Evolutionary conservation across 2,113 vertebrate genomes (phyloP).

Genomic region (Nesogale talazaci): DNA sequence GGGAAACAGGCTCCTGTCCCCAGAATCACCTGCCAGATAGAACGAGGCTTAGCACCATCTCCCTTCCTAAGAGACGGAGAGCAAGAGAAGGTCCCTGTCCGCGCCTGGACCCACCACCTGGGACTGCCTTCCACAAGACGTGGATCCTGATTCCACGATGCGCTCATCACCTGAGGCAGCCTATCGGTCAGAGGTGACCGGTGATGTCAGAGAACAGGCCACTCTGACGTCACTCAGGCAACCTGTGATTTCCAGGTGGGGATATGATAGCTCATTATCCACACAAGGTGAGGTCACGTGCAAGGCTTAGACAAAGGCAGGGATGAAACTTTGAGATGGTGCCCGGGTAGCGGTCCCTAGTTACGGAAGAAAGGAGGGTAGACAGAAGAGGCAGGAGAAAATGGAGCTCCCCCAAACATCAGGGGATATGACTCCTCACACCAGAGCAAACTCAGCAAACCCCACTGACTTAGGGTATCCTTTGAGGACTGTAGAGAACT

Average conservation of each 20-base stretch:
- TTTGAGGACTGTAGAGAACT: no score
- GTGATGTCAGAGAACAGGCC: neutral
- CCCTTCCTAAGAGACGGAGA: neutral
- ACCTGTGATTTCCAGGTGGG: constrained; percentile 7
- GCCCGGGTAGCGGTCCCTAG: rapidly evolving
- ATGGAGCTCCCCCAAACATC: neutral
- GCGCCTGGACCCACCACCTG: neutral
- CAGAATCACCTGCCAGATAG: neutral
- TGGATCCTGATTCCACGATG: neutral
- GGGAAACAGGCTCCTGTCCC: neutral
- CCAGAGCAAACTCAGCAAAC: no score
- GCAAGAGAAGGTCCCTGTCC: neutral
- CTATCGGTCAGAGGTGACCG: neutral
- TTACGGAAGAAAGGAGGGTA: neutral
- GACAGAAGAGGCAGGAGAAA: neutral
- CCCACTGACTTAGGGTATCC: no score
- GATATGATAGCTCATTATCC: neutral
- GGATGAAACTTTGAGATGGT: neutral
- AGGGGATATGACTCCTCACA: no score
- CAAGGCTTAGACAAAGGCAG: neutral
- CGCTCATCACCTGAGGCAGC: neutral
- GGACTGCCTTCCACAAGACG: neutral
- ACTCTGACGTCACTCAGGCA: rapidly evolving
- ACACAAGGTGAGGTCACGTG: neutral
- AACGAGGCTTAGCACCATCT: neutral